Percentiles rank a stretch among this genome's conserved stretches.
Evolutionary conservation across 2,888 invertebrate genomes (phyloP).

Genomic region (Lepidochitona cinerea): DNA sequence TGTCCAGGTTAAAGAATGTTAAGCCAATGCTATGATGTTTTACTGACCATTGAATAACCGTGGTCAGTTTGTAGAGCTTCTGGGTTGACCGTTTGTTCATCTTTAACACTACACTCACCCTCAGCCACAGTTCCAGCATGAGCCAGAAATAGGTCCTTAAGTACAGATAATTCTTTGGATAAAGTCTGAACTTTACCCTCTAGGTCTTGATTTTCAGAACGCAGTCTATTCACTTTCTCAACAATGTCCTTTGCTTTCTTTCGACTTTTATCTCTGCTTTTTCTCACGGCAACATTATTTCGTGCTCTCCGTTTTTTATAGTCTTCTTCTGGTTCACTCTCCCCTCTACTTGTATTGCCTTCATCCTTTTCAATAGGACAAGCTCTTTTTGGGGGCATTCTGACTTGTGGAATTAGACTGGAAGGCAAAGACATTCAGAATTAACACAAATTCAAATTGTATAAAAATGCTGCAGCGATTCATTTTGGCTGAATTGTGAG

Average conservation of each 20-base stretch:
- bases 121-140: conserved; percentile 50
- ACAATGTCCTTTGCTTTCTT: conserved; percentile 94
- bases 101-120: background rate
- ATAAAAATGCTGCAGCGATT: no score
- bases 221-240: conserved; percentile 90
- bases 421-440: no score
- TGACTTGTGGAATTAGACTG: no score
- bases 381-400: background rate
- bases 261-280: conserved; percentile 96
- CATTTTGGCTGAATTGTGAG: no score
- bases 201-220: conserved; percentile 92
- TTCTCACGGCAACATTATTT: conserved; percentile 96
- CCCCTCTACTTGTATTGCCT: background rate
- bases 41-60: conserved; percentile 27
- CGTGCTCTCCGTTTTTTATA: conserved; percentile 91
- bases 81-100: conserved; percentile 11
- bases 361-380: background rate
- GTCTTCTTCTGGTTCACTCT: conserved; percentile 93
- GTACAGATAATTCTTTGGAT: conserved; percentile 85
- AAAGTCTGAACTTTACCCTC: conserved; percentile 92
- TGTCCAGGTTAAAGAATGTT: no score
- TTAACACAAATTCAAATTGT: no score
- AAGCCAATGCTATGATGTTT: background rate
- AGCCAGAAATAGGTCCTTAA: conserved; percentile 77
- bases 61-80: conserved; percentile 30